Conservation (phyloP, 2,797 vertebrate genomes). For the Ptychobarbus kaznakovi region DNA sequence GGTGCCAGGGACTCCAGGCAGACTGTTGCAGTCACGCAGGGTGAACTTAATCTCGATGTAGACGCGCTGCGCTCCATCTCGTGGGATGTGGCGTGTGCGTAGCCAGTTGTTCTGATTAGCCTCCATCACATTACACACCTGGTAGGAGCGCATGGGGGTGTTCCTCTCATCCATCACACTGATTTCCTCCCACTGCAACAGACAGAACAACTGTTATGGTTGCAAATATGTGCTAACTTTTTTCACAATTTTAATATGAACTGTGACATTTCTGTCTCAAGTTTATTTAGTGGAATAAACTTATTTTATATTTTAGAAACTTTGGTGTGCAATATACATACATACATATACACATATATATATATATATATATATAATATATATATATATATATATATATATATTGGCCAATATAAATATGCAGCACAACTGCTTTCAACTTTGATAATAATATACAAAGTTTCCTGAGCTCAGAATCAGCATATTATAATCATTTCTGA, state of each 20-base stretch:
- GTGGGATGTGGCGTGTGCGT: constrained; percentile 82
- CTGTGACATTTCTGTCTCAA: background rate
- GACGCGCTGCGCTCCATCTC: constrained; percentile 83
- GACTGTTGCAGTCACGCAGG: constrained; percentile 86
- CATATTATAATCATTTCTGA: background rate
- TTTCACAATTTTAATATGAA: background rate
- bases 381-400: no score
- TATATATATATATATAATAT: no score
- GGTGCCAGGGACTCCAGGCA: constrained; percentile 84
- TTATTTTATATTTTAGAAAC: background rate
- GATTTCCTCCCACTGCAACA: constrained; percentile 86
- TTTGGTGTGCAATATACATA: background rate
- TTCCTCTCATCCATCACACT: constrained; percentile 87
- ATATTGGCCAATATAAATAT: no score
- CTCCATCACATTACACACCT: constrained; percentile 87
- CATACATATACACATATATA: no score
- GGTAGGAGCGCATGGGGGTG: constrained; percentile 86
- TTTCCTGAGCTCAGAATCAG: background rate
- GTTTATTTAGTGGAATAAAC: background rate
- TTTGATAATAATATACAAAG: background rate
- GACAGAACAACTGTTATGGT: constrained; percentile 24
- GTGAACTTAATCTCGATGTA: constrained; percentile 89
- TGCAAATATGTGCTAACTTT: background rate
- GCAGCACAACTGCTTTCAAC: background rate
- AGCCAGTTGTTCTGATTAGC: constrained; percentile 89